A percentile compares a stretch with the other conserved stretches of the same genome.
phyloP scores from a whole-genome alignment of 2,113 vertebrate species.

The Rousettus leschenaultii region DNA sequence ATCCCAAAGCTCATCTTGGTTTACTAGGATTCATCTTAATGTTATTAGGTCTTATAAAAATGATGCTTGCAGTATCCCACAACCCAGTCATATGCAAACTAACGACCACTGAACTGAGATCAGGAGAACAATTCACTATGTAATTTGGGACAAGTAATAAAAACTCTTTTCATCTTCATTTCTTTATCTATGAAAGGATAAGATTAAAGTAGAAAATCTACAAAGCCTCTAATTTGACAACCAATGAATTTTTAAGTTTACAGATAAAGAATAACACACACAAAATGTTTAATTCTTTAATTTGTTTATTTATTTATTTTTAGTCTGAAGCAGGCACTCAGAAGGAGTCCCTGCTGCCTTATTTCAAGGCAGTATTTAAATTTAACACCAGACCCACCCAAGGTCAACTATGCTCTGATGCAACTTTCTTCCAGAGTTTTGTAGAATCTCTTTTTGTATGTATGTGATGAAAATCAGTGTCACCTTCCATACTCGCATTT shows the following conservation, averaged over 20 bases:
- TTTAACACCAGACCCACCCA: slow-evolving; percentile 4
- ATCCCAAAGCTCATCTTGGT: neutral
- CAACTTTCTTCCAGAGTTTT: slow-evolving; percentile 9
- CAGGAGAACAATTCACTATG: neutral
- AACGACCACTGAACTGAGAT: neutral
- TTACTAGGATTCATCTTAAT: neutral
- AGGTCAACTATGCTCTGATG: neutral
- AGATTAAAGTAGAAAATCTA: neutral
- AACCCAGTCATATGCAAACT: neutral
- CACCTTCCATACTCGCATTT: neutral
- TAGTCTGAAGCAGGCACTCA: neutral
- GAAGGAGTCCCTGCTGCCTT: neutral
- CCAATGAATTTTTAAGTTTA: slow-evolving; percentile 25
- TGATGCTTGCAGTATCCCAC: neutral
- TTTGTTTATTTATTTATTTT: neutral
- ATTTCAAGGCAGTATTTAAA: slow-evolving; percentile 13
- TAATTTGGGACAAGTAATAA: neutral
- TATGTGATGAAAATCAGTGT: slow-evolving; percentile 42
- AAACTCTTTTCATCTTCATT: neutral
- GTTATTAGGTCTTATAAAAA: neutral
- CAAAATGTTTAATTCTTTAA: neutral
- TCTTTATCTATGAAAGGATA: neutral
- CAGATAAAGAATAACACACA: neutral
- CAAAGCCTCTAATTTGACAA: neutral
- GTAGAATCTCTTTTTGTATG: neutral